Evolutionary conservation across 2,797 vertebrate genomes (phyloP).

Genomic region (Lacerta viridis): DNA sequence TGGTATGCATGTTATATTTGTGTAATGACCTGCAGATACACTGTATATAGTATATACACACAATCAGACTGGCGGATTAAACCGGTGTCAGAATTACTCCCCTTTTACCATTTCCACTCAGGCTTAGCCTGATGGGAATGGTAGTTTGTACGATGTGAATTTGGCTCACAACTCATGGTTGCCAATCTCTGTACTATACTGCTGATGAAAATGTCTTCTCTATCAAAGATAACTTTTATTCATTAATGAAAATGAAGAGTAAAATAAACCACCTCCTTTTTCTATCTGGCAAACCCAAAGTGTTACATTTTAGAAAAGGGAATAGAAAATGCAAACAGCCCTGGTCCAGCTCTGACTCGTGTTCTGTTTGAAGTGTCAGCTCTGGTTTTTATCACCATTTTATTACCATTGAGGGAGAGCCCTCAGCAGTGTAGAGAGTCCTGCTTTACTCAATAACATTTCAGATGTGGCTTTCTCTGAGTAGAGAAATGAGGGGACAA

Average conservation of each 20-base stretch:
- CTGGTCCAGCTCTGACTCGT: conserved; percentile 31
- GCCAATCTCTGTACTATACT: neutral
- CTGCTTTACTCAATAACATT: conserved; percentile 63
- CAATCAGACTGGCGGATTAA: neutral
- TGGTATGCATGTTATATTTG: neutral
- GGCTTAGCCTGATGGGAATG: neutral
- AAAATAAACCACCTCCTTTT: neutral
- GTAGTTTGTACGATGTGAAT: neutral
- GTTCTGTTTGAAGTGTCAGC: conserved; percentile 69
- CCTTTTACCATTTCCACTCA: neutral
- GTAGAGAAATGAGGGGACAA: conserved; percentile 60
- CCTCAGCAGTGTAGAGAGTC: conserved; percentile 49
- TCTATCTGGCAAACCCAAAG: conserved; percentile 37
- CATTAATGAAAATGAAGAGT: conserved; percentile 43
- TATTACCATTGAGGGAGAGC: conserved; percentile 67
- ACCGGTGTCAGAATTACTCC: neutral
- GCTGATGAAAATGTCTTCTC: neutral
- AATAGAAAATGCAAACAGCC: conserved; percentile 36
- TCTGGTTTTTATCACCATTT: conserved; percentile 73
- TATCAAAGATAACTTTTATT: conserved; percentile 42
- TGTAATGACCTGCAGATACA: neutral
- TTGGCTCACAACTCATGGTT: neutral
- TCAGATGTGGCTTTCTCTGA: conserved; percentile 46
- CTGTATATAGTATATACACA: neutral
- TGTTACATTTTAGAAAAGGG: conserved; percentile 53